phyloP scores from a whole-genome alignment of 2,113 vertebrate genomes.

The Brachyistius frenatus region DNA sequence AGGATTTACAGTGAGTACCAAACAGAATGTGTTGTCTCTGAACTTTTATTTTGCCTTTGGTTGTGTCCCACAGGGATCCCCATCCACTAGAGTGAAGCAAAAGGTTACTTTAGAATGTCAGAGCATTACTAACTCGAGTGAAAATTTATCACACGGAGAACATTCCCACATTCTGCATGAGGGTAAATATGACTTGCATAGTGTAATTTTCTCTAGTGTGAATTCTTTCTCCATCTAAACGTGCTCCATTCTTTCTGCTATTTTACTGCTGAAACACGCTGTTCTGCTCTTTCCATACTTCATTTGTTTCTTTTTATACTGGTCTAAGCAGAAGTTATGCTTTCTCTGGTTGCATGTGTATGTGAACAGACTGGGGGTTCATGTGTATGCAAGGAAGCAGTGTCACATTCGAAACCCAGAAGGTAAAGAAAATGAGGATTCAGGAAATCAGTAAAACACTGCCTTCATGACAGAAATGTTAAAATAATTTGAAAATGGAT shows the following conservation, averaged over 20 bases:
- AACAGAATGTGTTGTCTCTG: slow-evolving; percentile 28
- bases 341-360: background rate
- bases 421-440: background rate
- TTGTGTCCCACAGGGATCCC: slow-evolving; percentile 44
- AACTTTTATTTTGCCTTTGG: slow-evolving; percentile 33
- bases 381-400: background rate
- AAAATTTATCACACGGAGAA: slow-evolving; percentile 41
- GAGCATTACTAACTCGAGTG: slow-evolving; percentile 28
- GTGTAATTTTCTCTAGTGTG: background rate
- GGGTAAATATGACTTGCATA: slow-evolving; percentile 44
- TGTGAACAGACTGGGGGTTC: background rate
- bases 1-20: slow-evolving; percentile 10
- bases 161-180: slow-evolving; percentile 21
- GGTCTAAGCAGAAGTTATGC: background rate
- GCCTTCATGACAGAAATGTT: background rate
- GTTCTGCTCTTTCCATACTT: background rate
- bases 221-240: slow-evolving; percentile 4
- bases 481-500: too few relatives aligned
- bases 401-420: background rate
- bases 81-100: slow-evolving; percentile 34
- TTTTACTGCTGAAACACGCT: background rate
- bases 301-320: slow-evolving; percentile 2
- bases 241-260: background rate
- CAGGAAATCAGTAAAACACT: background rate
- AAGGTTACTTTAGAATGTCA: slow-evolving; percentile 38